Evolutionary conservation across 2,113 vertebrate genomes (phyloP).

Genomic region (Chaetorhynchus papuensis): DNA sequence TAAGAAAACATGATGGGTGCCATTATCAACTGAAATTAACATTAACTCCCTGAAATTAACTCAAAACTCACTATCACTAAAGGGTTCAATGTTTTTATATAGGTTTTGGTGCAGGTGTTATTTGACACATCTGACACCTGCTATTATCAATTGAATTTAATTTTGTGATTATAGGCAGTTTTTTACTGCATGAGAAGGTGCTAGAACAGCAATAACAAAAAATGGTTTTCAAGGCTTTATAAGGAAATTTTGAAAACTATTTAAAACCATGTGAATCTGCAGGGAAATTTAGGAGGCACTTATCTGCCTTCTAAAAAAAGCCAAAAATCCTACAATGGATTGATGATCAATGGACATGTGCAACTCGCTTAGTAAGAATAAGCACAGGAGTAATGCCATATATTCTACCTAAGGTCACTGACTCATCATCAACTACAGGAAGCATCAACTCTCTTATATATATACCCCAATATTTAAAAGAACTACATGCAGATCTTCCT

Average conservation of each 20-base stretch:
- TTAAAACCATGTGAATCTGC: background rate
- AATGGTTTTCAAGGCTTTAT: background rate
- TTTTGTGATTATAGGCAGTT: background rate
- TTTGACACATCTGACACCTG: background rate
- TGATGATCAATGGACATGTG: background rate
- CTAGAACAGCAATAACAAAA: background rate
- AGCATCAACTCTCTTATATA: background rate
- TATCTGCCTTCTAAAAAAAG: background rate
- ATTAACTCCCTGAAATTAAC: background rate
- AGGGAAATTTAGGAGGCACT: background rate
- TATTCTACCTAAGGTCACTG: background rate
- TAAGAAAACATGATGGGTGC: background rate
- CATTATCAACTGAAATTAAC: background rate
- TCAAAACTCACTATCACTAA: background rate
- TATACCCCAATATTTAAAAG: fast-evolving
- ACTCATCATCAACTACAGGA: background rate
- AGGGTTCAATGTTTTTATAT: background rate
- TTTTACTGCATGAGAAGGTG: background rate
- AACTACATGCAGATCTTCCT: background rate
- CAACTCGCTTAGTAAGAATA: background rate
- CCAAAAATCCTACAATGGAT: background rate
- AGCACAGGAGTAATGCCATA: background rate
- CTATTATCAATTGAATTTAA: background rate
- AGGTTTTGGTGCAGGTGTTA: background rate
- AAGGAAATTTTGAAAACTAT: background rate